These are phyloP conservation scores for Anthrax anthrax DNA, from an alignment of 2,888 invertebrate genomes.

Conservation along the genomic window DNA sequence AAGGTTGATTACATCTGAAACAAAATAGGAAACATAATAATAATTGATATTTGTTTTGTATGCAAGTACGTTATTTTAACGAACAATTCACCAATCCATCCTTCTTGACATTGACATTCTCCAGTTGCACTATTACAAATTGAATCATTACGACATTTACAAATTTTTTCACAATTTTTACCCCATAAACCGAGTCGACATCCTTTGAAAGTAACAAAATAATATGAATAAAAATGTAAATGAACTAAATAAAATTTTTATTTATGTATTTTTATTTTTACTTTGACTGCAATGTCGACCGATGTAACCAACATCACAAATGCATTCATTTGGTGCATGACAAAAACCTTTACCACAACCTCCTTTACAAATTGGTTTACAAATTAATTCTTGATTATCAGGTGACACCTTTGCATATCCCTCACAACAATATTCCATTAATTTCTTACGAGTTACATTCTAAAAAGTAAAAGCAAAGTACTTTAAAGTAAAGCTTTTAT, in stretches of 20 bases:
- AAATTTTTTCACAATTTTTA: constrained; percentile 50
- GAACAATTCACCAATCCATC: constrained; percentile 57
- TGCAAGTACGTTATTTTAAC: constrained; percentile 17
- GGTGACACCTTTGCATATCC: constrained; percentile 48
- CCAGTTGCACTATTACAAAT: constrained; percentile 51
- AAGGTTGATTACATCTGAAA: constrained; percentile 27
- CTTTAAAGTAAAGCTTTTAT: no score
- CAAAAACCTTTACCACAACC: constrained; percentile 38
- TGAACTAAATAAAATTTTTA: no score
- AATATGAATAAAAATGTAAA: no score
- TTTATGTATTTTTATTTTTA: constrained; percentile 9
- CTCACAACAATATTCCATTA: constrained; percentile 58
- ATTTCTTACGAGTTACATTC: constrained; percentile 52
- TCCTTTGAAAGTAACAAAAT: constrained; percentile 29
- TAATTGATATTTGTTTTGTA: neutral
- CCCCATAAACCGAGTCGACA: constrained; percentile 62
- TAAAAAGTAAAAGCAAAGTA: constrained; percentile 34
- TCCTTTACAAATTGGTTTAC: constrained; percentile 31
- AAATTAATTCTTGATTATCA: constrained; percentile 28
- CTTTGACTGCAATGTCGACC: constrained; percentile 31
- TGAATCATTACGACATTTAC: constrained; percentile 46
- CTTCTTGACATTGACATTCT: constrained; percentile 48
- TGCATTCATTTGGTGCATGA: constrained; percentile 44
- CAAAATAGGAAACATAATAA: neutral
- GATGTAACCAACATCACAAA: constrained; percentile 40